phyloP scores from a whole-genome alignment of 1,140 invertebrate species.

The Idris sp. region DNA sequence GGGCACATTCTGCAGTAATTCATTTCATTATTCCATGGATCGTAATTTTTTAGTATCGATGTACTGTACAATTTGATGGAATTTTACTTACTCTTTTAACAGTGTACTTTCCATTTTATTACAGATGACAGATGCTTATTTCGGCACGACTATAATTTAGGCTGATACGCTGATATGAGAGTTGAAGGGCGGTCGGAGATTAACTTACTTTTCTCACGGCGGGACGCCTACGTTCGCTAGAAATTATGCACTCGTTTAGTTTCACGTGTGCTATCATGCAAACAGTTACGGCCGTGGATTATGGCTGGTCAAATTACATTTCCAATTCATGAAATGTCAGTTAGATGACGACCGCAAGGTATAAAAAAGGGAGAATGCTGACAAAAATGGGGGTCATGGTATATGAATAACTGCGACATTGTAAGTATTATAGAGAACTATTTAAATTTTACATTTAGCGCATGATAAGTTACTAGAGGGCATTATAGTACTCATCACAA shows the following conservation, averaged over 20 bases:
- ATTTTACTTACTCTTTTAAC: too few relatives aligned
- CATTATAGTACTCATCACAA: slow-evolving; percentile 1
- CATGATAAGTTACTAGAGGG: slow-evolving; percentile 8
- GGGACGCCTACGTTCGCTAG: slow-evolving; percentile 36
- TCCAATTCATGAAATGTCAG: slow-evolving; percentile 78
- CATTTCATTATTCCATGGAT: too few relatives aligned
- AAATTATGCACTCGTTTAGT: slow-evolving; percentile 77
- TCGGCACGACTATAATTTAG: slow-evolving; percentile 34
- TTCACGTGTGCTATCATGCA: slow-evolving; percentile 71
- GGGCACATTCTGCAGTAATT: too few relatives aligned
- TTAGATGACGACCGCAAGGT: slow-evolving; percentile 66
- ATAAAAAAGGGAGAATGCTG: slow-evolving; percentile 40
- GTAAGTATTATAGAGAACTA: slow-evolving; percentile 25
- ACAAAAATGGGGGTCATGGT: slow-evolving; percentile 53
- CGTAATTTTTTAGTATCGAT: too few relatives aligned
- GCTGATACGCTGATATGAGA: slow-evolving; percentile 31
- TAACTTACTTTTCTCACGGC: slow-evolving; percentile 38
- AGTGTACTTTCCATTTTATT: slow-evolving; percentile 60
- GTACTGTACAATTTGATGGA: too few relatives aligned
- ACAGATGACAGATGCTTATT: slow-evolving; percentile 32
- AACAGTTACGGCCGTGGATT: slow-evolving; percentile 73
- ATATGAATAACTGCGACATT: slow-evolving; percentile 58
- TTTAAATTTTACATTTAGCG: slow-evolving; percentile 31
- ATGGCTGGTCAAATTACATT: slow-evolving; percentile 76
- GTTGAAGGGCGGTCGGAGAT: slow-evolving; percentile 45